Conservation (phyloP, 2,797 vertebrate genomes). For the Staurois parvus region DNA sequence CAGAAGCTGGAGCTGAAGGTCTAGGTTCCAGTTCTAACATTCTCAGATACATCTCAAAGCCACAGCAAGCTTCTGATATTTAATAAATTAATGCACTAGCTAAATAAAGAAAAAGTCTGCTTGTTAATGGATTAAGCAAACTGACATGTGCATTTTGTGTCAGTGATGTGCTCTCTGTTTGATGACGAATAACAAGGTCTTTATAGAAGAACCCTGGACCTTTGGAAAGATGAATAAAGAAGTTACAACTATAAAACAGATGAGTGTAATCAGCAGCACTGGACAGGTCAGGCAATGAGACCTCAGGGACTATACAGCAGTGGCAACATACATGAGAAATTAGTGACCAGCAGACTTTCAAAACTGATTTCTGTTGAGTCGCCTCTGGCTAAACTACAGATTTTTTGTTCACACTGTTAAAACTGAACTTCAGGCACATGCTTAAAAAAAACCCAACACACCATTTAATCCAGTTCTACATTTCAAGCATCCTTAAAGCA, state of each 20-base stretch:
- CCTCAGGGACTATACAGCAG: neutral
- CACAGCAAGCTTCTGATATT: too few species aligned
- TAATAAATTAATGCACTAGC: neutral
- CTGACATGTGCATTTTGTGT: neutral
- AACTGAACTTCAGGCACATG: neutral
- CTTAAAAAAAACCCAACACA: too few species aligned
- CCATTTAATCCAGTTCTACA: too few species aligned
- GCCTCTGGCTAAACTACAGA: neutral
- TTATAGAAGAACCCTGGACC: neutral
- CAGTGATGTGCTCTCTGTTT: neutral
- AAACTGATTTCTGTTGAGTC: neutral
- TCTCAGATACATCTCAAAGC: too few species aligned
- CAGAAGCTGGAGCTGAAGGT: too few species aligned
- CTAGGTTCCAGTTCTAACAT: too few species aligned
- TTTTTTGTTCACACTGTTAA: neutral
- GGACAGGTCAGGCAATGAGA: slow-evolving; percentile 19
- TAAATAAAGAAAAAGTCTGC: neutral
- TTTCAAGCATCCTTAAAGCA: too few species aligned
- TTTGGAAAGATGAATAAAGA: slow-evolving; percentile 1
- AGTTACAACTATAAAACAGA: neutral
- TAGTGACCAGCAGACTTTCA: neutral
- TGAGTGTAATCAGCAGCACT: slow-evolving; percentile 1
- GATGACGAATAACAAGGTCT: slow-evolving; percentile 21
- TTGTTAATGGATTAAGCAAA: neutral
- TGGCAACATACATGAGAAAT: neutral